phyloP scores from a whole-genome alignment of 2,113 vertebrate species.

The Vireo altiloquus region DNA sequence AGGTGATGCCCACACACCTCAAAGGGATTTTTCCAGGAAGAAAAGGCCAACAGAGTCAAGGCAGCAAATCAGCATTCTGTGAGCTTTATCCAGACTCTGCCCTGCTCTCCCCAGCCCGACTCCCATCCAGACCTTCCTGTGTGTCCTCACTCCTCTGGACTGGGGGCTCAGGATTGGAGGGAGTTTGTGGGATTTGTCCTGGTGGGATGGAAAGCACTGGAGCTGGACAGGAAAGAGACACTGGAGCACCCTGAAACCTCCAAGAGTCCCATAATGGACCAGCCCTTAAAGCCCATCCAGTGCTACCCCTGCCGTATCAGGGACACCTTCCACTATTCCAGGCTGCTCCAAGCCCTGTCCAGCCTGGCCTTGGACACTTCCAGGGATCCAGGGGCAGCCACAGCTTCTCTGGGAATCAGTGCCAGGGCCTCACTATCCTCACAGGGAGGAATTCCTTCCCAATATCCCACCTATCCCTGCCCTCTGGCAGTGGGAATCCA shows the following conservation, averaged over 20 bases:
- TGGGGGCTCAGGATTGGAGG: background rate
- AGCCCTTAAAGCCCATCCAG: background rate
- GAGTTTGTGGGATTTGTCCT: background rate
- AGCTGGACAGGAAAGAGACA: background rate
- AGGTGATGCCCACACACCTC: background rate
- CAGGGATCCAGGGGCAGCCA: background rate
- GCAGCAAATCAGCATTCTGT: background rate
- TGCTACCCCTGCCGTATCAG: background rate
- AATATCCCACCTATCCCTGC: fast-evolving
- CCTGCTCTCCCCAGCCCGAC: fast-evolving
- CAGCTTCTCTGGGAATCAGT: background rate
- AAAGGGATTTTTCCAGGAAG: background rate
- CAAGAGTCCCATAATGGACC: background rate
- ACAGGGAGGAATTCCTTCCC: background rate
- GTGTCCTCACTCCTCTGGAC: background rate
- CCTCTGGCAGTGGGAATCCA: background rate
- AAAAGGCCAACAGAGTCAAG: background rate
- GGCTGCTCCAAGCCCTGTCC: fast-evolving
- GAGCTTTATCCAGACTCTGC: background rate
- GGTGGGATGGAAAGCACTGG: background rate
- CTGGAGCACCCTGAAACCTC: background rate
- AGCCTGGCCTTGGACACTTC: fast-evolving
- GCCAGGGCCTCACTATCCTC: background rate
- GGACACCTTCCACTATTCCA: background rate
- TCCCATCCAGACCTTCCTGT: background rate